These are phyloP conservation scores for Crypturellus undulatus DNA, from an alignment of 2,113 vertebrate species.

Conservation along the genomic window DNA sequence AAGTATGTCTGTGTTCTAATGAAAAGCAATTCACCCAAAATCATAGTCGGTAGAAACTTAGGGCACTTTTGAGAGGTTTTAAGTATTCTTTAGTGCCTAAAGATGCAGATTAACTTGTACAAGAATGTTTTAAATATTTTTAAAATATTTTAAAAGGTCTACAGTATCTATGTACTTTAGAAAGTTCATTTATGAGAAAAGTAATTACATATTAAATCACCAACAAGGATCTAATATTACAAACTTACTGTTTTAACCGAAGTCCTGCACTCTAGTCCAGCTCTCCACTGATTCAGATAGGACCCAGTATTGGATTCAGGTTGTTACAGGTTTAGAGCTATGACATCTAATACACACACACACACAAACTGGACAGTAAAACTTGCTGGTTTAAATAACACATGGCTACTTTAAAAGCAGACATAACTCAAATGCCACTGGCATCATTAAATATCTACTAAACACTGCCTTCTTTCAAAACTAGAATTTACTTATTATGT, in stretches of 20 bases:
- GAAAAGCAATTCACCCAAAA: background rate
- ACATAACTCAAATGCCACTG: background rate
- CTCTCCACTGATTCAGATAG: background rate
- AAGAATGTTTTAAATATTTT: background rate
- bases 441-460: background rate
- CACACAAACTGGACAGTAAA: background rate
- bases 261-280: background rate
- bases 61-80: background rate
- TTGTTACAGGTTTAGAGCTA: background rate
- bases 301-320: background rate
- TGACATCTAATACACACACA: background rate
- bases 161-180: background rate
- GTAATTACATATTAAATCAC: too few species aligned
- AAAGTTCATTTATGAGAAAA: background rate
- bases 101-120: background rate
- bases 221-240: background rate
- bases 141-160: background rate
- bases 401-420: background rate
- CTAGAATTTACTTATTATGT: background rate
- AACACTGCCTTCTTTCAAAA: background rate
- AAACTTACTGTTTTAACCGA: background rate
- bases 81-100: background rate
- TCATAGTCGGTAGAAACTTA: conserved; percentile 9
- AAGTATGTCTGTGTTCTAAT: conserved; percentile 15
- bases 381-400: background rate